Base-by-base conservation (phyloP, 2,797 vertebrate species). In the Tarsius wallacei region DNA sequence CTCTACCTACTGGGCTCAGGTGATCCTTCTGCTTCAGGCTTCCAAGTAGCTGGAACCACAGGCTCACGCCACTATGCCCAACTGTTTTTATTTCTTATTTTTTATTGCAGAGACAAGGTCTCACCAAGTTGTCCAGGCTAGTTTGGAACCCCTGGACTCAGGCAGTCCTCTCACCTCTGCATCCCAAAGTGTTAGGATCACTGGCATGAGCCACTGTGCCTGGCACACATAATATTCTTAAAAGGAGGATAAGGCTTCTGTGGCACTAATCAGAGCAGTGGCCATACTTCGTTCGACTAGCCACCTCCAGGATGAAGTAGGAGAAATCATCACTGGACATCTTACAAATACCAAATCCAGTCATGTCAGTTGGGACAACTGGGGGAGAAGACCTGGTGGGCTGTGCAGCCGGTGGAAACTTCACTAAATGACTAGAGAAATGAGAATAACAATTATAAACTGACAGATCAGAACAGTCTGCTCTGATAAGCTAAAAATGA, bases 401-500 rank as follows among this genome's bases (percentile, higher is more conserved):
- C 64, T 95, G 49, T 87, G 51, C 55, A 87, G 80, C 77, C 1
- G 12, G 28, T 71, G 36, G 85, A 96, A 91, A 24, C 33, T 85
- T 85, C 73, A 87, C 61, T 4, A 53, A 96, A 82, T 94, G 76
- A 84, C 63, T 53, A 87, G 66, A 90, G 55, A 90, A 91, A 15
- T 76, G 22, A 64, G 22, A 81, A 84, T 53, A 96, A 73, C 16
- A 97, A 91, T 89, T 68, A 66, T 59, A 85, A 42, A 76, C 33
- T 64, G 17, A 85, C 91, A 96, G 89, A 66, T 59, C 28, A 51
- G 71, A 96, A 91, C 71, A 96, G 87, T 81, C 59, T 90, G 81
- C 78, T 57, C 84, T 53, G 61, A 78, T n/a, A 87, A 57, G 59
- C 95, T 91, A 81, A 97, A 96, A 85, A 64, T 90, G 96, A 96